Percentiles rank a stretch among this genome's conserved stretches.
phyloP scores from a whole-genome alignment of 2,797 vertebrate genomes.

The Sebastes nivosus region DNA sequence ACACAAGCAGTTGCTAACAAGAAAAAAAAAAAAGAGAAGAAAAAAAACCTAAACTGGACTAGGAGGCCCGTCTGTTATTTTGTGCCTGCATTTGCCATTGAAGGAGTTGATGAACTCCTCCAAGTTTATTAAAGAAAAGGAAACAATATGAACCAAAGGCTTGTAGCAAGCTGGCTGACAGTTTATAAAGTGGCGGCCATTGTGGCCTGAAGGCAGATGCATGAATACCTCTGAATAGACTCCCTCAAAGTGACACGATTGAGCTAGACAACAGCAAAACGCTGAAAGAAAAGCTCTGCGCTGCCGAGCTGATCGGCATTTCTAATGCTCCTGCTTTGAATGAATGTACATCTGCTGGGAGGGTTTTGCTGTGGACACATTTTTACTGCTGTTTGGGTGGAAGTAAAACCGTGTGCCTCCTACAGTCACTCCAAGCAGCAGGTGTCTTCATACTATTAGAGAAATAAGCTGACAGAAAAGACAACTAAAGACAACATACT shows the following conservation, averaged over 20 bases:
- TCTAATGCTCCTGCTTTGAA: constrained; percentile 80
- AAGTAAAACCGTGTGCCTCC: constrained; percentile 79
- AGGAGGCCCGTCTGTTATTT: constrained; percentile 83
- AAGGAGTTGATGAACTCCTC: constrained; percentile 97
- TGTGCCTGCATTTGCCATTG: constrained; percentile 87
- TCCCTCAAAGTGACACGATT: constrained; percentile 96
- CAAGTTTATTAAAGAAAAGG: constrained; percentile 95
- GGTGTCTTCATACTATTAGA: constrained; percentile 45
- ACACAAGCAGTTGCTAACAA: constrained; percentile 59
- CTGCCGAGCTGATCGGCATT: constrained; percentile 80
- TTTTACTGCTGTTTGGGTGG: constrained; percentile 47
- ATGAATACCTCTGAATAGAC: constrained; percentile 96
- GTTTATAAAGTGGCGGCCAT: constrained; percentile 93
- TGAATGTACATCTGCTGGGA: constrained; percentile 93
- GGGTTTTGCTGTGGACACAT: constrained; percentile 44
- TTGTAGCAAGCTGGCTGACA: constrained; percentile 90
- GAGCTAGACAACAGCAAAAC: constrained; percentile 92
- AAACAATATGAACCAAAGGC: constrained; percentile 90
- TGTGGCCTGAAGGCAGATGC: constrained; percentile 91
- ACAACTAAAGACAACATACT: neutral
- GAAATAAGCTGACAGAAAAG: constrained; percentile 57
- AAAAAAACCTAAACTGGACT: constrained; percentile 52
- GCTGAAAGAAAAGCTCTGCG: constrained; percentile 86
- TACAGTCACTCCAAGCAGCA: constrained; percentile 72
- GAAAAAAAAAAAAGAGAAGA: constrained; percentile 41